phyloP scores from a whole-genome alignment of 1,140 invertebrate species.

The Drosophila kohkoa region DNA sequence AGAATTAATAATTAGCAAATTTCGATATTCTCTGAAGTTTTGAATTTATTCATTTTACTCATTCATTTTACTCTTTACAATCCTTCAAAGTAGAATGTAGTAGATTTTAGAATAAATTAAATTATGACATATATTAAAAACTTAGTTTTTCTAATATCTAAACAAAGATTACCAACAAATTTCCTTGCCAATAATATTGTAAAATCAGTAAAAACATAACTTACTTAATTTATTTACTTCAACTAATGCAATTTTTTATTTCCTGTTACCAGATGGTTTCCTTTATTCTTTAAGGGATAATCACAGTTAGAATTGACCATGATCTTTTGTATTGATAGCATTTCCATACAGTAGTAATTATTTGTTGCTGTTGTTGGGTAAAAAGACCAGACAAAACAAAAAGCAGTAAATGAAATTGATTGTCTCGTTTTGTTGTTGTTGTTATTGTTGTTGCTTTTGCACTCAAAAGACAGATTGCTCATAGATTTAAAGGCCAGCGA shows the following conservation, averaged over 20 bases:
- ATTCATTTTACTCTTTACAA: too few relatives aligned
- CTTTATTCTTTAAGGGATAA: background rate
- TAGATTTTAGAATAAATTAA: too few relatives aligned
- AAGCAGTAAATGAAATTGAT: constrained; percentile 66
- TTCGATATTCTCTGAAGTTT: too few relatives aligned
- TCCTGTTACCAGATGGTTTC: background rate
- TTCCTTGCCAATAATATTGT: too few relatives aligned
- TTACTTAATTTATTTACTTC: too few relatives aligned
- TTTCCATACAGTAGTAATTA: constrained; percentile 68
- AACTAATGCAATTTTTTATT: background rate
- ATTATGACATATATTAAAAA: too few relatives aligned
- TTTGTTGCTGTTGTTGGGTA: constrained; percentile 38
- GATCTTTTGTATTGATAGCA: constrained; percentile 25
- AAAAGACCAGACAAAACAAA: constrained; percentile 28
- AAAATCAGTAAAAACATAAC: too few relatives aligned
- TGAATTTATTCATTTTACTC: too few relatives aligned
- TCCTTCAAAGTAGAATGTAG: too few relatives aligned
- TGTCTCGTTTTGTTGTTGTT: constrained; percentile 36
- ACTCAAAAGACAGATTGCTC: constrained; percentile 79
- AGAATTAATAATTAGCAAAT: too few relatives aligned
- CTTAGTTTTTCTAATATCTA: too few relatives aligned
- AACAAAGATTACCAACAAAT: too few relatives aligned
- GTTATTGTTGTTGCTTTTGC: constrained; percentile 54
- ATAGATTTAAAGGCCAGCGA: constrained; percentile 60
- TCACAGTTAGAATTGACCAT: constrained; percentile 25